Evolutionary conservation across 2,888 invertebrate species (phyloP), one percentile per base, ranked within the genome.

Genomic region (Hydraecia micacea): DNA sequence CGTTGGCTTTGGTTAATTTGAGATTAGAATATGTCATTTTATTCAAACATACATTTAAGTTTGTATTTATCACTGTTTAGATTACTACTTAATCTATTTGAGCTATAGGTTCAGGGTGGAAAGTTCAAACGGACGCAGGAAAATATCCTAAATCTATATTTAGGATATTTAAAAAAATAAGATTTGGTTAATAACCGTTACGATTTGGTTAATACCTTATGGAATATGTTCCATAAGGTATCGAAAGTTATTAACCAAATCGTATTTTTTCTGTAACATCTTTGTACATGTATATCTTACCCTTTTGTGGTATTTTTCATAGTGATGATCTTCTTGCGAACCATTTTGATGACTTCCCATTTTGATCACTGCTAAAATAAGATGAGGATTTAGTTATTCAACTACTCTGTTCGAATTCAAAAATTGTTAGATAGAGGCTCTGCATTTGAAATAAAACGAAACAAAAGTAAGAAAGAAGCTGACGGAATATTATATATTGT

Each of bases 221-320:
- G n/a, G n/a, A n/a, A n/a, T n/a, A n/a, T n/a, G n/a, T n/a, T n/a
- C n/a, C n/a, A n/a, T n/a, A n/a, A n/a, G n/a, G n/a, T n/a, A 36
- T 36, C 36, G 36, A 36, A 36, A 36, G 36, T 36, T 36, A 36
- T 36, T 36, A 32, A 32, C 32, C 32, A 32, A 32, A 32, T 32
- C 32, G 36, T 36, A 36, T 36, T 36, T 36, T 36, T 36, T 36
- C 6, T 36, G 36, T 36, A 36, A 36, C 36, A 36, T 36, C 36
- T 36, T 36, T 36, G 5, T 36, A 36, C 36, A 36, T 4, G 36
- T 36, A 36, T 36, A 73, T 80, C 83, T 95, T 97, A 98, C 98
- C 97, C 98, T 97, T 94, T 97, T 97, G 91, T 98, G 98, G 92
- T 98, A 98, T 93, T 98, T 98, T 90, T 98, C 98, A 89, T 98